Evolutionary conservation across 2,888 invertebrate species (phyloP).

Genomic region (Scaeva pyrastri): DNA sequence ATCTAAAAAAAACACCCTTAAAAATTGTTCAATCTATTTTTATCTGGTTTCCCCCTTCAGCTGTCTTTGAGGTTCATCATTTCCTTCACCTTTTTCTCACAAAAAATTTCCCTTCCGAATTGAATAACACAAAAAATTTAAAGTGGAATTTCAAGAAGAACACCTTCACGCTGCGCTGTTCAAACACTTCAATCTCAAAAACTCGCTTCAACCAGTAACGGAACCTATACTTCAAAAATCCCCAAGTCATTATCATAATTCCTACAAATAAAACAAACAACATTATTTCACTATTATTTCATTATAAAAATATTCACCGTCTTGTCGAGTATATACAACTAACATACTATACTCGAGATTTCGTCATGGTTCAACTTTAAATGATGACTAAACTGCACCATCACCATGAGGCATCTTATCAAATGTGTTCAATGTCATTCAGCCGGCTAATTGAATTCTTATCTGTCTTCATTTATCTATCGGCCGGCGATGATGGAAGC

Average conservation of each 20-base stretch:
- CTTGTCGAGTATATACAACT: not conserved
- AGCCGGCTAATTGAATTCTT: slow-evolving; percentile 61
- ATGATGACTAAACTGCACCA: not conserved
- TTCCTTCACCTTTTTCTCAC: not conserved
- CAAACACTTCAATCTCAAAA: slow-evolving; percentile 13
- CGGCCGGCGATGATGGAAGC: not conserved
- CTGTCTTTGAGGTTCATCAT: not conserved
- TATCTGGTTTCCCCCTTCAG: not conserved
- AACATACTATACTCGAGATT: too few species aligned
- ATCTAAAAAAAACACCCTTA: too few species aligned
- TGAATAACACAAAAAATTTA: not conserved
- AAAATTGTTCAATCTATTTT: too few species aligned
- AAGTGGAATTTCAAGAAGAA: not conserved
- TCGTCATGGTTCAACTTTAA: not conserved
- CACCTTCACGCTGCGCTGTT: slow-evolving; percentile 28
- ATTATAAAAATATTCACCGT: too few species aligned
- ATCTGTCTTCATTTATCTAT: slow-evolving; percentile 26
- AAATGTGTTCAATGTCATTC: slow-evolving; percentile 54
- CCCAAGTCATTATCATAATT: slow-evolving; percentile 10
- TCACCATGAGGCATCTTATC: not conserved
- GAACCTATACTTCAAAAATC: not conserved
- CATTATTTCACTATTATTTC: slow-evolving; percentile 5
- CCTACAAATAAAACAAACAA: slow-evolving; percentile 11
- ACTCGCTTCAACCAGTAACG: too few species aligned
- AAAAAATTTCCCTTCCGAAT: not conserved